Evolutionary conservation across 2,797 vertebrate genomes (phyloP), one percentile per base, ranked within the genome.

Genomic region (Acipenser transmontanus): DNA sequence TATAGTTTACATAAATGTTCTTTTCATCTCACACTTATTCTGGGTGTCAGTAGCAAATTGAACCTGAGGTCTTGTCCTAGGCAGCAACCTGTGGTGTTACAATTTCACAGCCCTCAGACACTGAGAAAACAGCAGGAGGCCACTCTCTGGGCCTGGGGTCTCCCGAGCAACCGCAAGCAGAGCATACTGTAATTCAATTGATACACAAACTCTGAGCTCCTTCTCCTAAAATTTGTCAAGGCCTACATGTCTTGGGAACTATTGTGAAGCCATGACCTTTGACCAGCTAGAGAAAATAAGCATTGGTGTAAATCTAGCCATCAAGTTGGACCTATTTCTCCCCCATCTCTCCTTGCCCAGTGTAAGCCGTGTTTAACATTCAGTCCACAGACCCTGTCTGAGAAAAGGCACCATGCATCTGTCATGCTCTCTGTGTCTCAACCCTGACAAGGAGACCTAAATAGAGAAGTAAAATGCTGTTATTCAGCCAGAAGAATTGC

Each of bases 401-500:
- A 78, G 81, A 82, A 81, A 34, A 78, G 20, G 76, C 76, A 70
- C 70, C 72, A 73, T 17, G 54, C 82, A 83, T 84, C 82, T 84
- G 81, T 85, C 78, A 80, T 67, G 69, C 67, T 81, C 80, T 82
- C 78, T 81, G 77, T 0, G 0, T 64, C 13, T 73, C 85, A 78
- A 76, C 79, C 68, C 69, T 71, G 76, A 68, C 71, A 74, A 66
- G 71, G 70, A 8, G 74, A 76, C 75, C 68, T 71, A 61, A 68
- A 81, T 80, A 34, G 34, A 34, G 84, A 81, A 81, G 83, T 88
- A 82, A 85, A 85, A 88, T 80, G 82, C 87, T 84, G 88, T 85
- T 84, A 34, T 93, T 94, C 89, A 93, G 76, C 81, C 73, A 72
- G 84, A 83, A 93, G 86, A 92, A 92, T 78, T 75, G 73, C 77